These are phyloP conservation scores for Hedychridium roseum DNA, from an alignment of 2,888 invertebrate genomes.

Conservation along the genomic window DNA sequence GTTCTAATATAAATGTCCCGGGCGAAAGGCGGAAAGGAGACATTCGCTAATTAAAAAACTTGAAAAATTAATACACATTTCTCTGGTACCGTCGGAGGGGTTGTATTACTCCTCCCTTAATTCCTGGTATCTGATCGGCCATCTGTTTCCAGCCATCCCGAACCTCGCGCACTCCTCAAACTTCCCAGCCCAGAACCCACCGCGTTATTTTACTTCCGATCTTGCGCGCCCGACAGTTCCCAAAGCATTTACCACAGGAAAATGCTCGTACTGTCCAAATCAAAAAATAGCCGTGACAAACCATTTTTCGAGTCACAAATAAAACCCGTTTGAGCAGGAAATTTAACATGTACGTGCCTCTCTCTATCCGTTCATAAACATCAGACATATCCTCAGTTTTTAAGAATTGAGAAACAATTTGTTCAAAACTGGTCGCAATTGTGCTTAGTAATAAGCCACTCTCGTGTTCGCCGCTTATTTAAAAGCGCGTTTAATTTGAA, in stretches of 20 bases:
- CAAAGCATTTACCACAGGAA: too few relatives aligned
- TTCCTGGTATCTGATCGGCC: conserved; percentile 63
- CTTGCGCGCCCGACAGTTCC: too few relatives aligned
- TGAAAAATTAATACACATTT: conserved; percentile 65
- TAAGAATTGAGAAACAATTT: conserved; percentile 10
- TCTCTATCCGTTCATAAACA: too few relatives aligned
- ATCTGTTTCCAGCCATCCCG: conserved; percentile 59
- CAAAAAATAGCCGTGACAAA: too few relatives aligned
- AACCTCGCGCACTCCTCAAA: conserved; percentile 26
- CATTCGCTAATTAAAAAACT: conserved; percentile 65
- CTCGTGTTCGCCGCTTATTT: too few relatives aligned
- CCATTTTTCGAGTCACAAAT: conserved; percentile 20
- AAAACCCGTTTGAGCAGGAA: background rate
- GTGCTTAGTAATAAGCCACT: too few relatives aligned
- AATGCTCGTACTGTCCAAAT: too few relatives aligned
- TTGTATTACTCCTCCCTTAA: conserved; percentile 55
- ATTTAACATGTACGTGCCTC: background rate
- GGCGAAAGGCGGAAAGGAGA: conserved; percentile 59
- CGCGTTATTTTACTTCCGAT: too few relatives aligned
- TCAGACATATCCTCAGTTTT: conserved; percentile 17
- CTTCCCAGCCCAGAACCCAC: background rate
- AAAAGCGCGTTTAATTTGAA: too few relatives aligned
- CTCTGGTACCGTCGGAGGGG: conserved; percentile 52
- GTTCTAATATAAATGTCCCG: conserved; percentile 63
- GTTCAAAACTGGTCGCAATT: too few relatives aligned